These are phyloP conservation scores for Perdix hodgsoniae DNA, from an alignment of 2,797 vertebrate genomes.

Conservation along the genomic window DNA sequence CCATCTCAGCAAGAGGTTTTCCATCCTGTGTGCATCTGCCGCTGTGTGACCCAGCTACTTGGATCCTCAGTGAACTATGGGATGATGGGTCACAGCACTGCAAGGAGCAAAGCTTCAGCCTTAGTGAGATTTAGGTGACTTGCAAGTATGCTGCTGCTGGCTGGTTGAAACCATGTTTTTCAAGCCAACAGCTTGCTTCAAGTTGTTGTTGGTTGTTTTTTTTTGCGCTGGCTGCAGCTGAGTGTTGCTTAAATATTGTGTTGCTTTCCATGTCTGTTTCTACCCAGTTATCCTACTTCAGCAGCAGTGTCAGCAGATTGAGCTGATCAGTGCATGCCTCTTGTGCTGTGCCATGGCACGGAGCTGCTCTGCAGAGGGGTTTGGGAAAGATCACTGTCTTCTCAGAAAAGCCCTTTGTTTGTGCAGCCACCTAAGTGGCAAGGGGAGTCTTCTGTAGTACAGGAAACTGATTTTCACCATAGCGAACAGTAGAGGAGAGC, in stretches of 20 bases:
- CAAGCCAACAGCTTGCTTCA: neutral
- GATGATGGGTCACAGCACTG: conserved; percentile 55
- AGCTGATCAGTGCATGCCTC: neutral
- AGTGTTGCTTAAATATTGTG: neutral
- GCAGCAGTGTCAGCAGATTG: neutral
- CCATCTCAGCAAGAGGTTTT: conserved; percentile 39
- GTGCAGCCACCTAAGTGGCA: neutral
- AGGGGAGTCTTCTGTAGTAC: neutral
- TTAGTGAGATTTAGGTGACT: neutral
- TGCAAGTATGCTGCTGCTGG: neutral
- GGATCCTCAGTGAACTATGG: conserved; percentile 44
- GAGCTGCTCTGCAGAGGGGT: fast-evolving
- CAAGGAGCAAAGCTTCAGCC: conserved; percentile 46
- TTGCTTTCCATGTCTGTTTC: neutral
- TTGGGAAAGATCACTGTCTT: neutral
- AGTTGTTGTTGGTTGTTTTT: neutral
- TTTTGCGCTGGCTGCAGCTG: neutral
- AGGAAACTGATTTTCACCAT: neutral
- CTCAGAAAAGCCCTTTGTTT: neutral
- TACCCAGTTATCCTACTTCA: neutral
- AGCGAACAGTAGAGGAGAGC: neutral
- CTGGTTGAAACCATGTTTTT: neutral
- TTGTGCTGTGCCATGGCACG: fast-evolving
- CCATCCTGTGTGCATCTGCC: conserved; percentile 52
- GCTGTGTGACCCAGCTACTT: conserved; percentile 57